phyloP scores from a whole-genome alignment of 2,888 invertebrate genomes.

The Napeogenes sylphis region DNA sequence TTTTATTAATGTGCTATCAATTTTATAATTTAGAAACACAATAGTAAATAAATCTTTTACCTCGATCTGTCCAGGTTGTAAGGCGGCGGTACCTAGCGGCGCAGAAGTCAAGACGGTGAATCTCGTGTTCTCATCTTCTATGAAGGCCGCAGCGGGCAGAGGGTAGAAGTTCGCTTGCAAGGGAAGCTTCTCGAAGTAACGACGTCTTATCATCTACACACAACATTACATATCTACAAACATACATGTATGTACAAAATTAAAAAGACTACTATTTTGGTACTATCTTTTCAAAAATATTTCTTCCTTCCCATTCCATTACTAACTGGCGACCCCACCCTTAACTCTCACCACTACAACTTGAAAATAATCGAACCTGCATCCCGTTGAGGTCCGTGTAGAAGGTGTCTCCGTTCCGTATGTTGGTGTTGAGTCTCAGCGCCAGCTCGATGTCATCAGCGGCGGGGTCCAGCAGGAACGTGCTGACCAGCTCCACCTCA shows the following conservation, averaged over 20 bases:
- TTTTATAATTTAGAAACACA: not conserved
- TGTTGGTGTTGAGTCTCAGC: conserved; percentile 88
- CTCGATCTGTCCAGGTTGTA: conserved; percentile 86
- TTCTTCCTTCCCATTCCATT: no score
- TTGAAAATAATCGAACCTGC: conserved; percentile 78
- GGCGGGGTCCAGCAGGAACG: conserved; percentile 60
- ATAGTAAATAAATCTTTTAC: conserved; percentile 47
- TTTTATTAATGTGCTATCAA: no score
- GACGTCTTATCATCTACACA: conserved; percentile 87
- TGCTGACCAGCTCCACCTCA: conserved; percentile 62
- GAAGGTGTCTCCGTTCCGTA: conserved; percentile 86
- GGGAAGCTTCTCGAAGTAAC: conserved; percentile 90
- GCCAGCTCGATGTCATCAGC: conserved; percentile 92
- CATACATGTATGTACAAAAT: no score
- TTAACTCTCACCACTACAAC: no score
- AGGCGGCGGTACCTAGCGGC: conserved; percentile 90
- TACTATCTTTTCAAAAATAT: no score
- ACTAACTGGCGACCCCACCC: not conserved
- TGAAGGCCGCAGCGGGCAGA: conserved; percentile 90
- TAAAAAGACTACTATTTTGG: no score
- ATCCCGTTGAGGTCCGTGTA: conserved; percentile 96
- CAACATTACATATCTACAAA: not conserved
- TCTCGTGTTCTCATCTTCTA: conserved; percentile 85
- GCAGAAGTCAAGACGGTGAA: conserved; percentile 88
- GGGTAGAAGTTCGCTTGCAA: conserved; percentile 98